These are phyloP conservation scores for Hydropsyche betteni DNA, from an alignment of 2,888 invertebrate genomes.

Conservation along the genomic window DNA sequence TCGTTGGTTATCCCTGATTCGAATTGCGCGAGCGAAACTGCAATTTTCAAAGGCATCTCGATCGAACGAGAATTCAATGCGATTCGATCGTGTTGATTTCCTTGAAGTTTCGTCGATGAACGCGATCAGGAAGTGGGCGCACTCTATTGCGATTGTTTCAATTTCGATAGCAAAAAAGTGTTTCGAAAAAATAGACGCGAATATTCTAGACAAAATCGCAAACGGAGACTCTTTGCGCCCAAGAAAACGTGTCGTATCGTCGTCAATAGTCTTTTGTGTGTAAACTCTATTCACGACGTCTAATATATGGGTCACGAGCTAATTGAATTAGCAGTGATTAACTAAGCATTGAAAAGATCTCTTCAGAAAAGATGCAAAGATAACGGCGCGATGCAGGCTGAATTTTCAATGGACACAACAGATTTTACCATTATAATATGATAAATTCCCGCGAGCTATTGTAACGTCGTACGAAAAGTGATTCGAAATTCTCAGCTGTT, in stretches of 20 bases:
- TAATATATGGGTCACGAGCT: slow-evolving; percentile 23
- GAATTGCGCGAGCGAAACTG: neutral
- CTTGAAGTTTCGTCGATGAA: slow-evolving; percentile 2
- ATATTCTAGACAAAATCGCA: too few relatives aligned
- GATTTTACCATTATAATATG: too few relatives aligned
- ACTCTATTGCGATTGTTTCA: slow-evolving; percentile 13
- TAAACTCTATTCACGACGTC: neutral
- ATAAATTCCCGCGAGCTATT: too few relatives aligned
- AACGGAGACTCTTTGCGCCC: too few relatives aligned
- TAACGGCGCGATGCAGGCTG: too few relatives aligned
- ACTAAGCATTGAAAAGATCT: neutral
- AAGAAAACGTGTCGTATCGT: neutral
- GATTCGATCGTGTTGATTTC: slow-evolving; percentile 15
- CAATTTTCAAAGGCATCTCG: neutral
- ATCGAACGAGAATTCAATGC: neutral
- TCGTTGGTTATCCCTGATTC: neutral
- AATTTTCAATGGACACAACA: too few relatives aligned
- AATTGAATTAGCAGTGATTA: slow-evolving; percentile 26
- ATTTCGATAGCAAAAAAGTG: too few relatives aligned
- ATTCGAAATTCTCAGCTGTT: too few relatives aligned
- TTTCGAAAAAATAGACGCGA: too few relatives aligned
- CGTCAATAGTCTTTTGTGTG: neutral
- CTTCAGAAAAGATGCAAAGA: too few relatives aligned
- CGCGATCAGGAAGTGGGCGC: slow-evolving; percentile 4
- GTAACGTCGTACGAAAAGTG: too few relatives aligned